Conservation (phyloP, 2,888 invertebrate genomes). For the Tinea semifulvella region DNA sequence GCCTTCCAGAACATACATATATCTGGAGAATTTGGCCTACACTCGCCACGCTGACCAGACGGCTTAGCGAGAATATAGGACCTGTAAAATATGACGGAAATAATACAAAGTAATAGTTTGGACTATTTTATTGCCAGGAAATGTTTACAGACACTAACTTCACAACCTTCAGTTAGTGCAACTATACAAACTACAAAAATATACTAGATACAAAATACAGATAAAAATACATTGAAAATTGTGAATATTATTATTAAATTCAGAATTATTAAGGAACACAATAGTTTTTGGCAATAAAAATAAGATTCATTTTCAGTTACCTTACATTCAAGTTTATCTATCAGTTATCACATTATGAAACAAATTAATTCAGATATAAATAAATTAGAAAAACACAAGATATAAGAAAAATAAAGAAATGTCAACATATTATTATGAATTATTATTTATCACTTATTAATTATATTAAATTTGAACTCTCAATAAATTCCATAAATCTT, state of each 20-base stretch:
- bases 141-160: conserved; percentile 60
- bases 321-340: conserved; percentile 60
- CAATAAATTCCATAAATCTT: conserved; percentile 51
- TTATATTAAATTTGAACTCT: conserved; percentile 63
- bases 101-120: conserved; percentile 25
- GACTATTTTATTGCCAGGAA: conserved; percentile 66
- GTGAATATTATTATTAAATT: conserved; percentile 27
- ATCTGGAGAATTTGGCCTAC: too few species aligned
- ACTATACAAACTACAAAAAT: conserved; percentile 58
- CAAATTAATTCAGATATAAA: conserved; percentile 35
- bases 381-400: conserved; percentile 58
- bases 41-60: too few species aligned
- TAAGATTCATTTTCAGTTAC: conserved; percentile 50
- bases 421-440: conserved; percentile 32
- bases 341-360: conserved; percentile 51
- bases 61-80: too few species aligned
- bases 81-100: too few species aligned
- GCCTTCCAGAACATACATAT: too few species aligned
- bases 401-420: conserved; percentile 45
- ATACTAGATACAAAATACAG: conserved; percentile 31
- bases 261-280: conserved; percentile 40
- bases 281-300: conserved; percentile 36
- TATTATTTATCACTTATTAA: conserved; percentile 51
- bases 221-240: conserved; percentile 22
- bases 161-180: conserved; percentile 42